phyloP scores from a whole-genome alignment of 2,888 invertebrate species.

The Synergus itoensis region DNA sequence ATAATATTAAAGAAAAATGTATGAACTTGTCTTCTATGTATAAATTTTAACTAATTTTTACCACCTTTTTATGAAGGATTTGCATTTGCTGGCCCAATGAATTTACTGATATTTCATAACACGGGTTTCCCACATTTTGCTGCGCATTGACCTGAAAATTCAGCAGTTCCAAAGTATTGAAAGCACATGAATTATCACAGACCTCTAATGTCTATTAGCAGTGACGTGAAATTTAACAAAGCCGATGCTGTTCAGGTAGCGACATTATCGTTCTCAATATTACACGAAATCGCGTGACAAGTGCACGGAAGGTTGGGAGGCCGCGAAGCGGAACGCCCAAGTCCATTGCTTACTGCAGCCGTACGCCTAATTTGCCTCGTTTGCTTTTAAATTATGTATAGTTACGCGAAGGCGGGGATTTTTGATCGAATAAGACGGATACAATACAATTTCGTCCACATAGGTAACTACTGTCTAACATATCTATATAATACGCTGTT shows the following conservation, averaged over 20 bases:
- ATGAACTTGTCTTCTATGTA: too few relatives aligned
- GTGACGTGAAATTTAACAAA: slow-evolving; percentile 61
- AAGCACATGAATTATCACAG: neutral
- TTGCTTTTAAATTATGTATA: slow-evolving; percentile 37
- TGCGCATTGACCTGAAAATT: neutral
- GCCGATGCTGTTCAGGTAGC: slow-evolving; percentile 62
- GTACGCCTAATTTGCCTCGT: slow-evolving; percentile 31
- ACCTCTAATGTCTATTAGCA: neutral
- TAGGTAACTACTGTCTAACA: slow-evolving; percentile 22
- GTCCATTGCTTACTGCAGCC: slow-evolving; percentile 20
- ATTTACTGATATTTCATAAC: too few relatives aligned
- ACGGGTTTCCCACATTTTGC: neutral
- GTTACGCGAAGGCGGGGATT: slow-evolving; percentile 33
- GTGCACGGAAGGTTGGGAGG: slow-evolving; percentile 58
- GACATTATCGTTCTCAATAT: slow-evolving; percentile 73
- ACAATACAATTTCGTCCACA: slow-evolving; percentile 24
- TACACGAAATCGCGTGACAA: slow-evolving; percentile 74
- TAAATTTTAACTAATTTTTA: too few relatives aligned
- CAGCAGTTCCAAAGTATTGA: neutral
- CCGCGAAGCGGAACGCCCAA: slow-evolving; percentile 51
- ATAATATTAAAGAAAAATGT: too few relatives aligned
- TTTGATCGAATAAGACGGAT: slow-evolving; percentile 32
- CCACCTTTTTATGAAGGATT: too few relatives aligned
- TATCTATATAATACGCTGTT: neutral
- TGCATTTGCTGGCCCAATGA: too few relatives aligned